phyloP scores from a whole-genome alignment of 2,113 vertebrate genomes.

The Cochlearius cochlearius region DNA sequence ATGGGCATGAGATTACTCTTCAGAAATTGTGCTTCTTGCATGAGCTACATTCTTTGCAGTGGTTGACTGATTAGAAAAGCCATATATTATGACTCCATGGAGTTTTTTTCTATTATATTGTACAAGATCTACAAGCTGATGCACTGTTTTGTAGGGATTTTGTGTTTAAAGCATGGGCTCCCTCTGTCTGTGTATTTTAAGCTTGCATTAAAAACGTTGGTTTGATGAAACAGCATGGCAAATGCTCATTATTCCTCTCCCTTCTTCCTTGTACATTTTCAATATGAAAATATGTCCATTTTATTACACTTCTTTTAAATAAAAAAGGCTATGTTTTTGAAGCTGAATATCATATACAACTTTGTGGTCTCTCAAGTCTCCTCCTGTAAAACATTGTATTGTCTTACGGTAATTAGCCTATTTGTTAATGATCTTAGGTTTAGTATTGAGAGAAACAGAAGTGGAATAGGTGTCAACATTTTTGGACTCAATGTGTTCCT shows the following conservation, averaged over 20 bases:
- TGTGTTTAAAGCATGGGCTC: background rate
- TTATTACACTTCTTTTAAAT: background rate
- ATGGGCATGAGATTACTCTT: background rate
- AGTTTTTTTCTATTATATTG: background rate
- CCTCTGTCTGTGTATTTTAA: background rate
- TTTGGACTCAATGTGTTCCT: background rate
- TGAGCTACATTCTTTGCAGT: background rate
- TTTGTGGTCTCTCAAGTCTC: background rate
- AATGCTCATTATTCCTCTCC: background rate
- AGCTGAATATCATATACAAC: background rate
- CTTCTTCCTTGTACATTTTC: background rate
- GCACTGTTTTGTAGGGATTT: background rate
- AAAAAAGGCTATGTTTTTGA: fast-evolving
- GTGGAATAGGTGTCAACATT: background rate
- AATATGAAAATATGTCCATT: background rate
- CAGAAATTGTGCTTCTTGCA: background rate
- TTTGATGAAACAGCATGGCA: background rate
- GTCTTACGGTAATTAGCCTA: background rate
- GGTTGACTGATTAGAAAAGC: background rate
- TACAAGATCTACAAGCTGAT: background rate
- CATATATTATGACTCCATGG: background rate
- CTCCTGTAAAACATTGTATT: background rate
- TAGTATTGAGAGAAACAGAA: background rate
- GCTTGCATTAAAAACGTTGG: background rate
- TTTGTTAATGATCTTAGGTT: background rate